Percentiles rank a stretch among this genome's conserved stretches.
phyloP scores from a whole-genome alignment of 1,140 invertebrate species.

The Panulirus ornatus region DNA sequence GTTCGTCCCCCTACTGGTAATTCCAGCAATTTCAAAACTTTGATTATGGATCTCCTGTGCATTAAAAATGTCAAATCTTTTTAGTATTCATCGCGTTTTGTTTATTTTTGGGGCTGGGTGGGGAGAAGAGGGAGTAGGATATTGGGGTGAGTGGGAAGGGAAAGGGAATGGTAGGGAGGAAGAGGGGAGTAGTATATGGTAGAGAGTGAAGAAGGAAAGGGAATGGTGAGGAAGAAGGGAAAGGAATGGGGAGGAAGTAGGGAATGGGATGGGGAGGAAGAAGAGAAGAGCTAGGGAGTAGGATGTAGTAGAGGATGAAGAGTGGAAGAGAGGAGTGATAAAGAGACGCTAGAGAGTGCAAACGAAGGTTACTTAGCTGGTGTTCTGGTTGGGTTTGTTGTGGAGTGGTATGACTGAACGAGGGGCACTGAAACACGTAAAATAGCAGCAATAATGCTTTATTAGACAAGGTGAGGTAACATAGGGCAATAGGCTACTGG shows the following conservation, averaged over 20 bases:
- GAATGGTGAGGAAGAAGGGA: background rate
- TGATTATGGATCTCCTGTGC: slow-evolving; percentile 67
- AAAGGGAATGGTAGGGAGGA: background rate
- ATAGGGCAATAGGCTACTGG: too few relatives aligned
- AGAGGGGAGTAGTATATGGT: background rate
- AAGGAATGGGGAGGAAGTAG: background rate
- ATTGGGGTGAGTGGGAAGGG: background rate
- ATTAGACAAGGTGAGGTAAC: too few relatives aligned
- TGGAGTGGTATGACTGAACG: too few relatives aligned
- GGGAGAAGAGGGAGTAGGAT: background rate
- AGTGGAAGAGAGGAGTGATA: background rate
- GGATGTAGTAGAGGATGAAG: background rate
- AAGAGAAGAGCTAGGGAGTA: background rate
- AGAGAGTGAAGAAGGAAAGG: background rate
- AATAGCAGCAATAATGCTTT: too few relatives aligned
- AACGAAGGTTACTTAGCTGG: too few relatives aligned
- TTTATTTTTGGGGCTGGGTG: slow-evolving; percentile 35
- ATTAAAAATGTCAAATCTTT: slow-evolving; percentile 70
- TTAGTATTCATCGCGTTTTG: slow-evolving; percentile 63
- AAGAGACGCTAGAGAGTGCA: too few relatives aligned
- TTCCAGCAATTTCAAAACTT: slow-evolving; percentile 69
- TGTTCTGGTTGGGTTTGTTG: too few relatives aligned
- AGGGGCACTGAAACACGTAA: too few relatives aligned
- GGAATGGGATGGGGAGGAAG: background rate
- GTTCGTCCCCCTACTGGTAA: slow-evolving; percentile 23